Percentiles rank a stretch among this genome's conserved stretches.
Evolutionary conservation across 2,797 vertebrate species (phyloP).

Genomic region (Acrocephalus scirpaceus): DNA sequence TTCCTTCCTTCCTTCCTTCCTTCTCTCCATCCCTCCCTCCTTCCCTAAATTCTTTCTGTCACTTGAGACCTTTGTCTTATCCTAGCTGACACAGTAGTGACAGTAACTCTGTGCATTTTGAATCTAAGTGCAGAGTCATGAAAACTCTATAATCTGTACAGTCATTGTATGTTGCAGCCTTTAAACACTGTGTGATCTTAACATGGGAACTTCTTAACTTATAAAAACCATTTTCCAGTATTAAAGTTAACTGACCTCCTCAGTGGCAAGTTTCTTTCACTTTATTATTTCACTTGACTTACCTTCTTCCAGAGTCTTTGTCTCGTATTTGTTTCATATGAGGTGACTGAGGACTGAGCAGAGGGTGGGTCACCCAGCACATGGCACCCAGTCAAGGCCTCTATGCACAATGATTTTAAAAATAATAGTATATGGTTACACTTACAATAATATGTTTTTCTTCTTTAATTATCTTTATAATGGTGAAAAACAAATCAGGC

Average conservation of each 20-base stretch:
- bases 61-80: not conserved
- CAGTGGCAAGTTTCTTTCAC: not conserved
- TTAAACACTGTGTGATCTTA: not conserved
- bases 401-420: not conserved
- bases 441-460: not conserved
- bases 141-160: not conserved
- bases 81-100: not conserved
- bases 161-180: not conserved
- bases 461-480: not conserved
- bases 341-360: not conserved
- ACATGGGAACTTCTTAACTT: not conserved
- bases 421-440: not conserved
- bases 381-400: not conserved
- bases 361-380: not conserved
- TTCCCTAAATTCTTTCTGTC: not conserved
- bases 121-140: not conserved
- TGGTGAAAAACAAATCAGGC: not conserved
- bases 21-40: not conserved
- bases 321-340: not conserved
- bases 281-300: not conserved
- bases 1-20: not conserved
- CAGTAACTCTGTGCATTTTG: not conserved
- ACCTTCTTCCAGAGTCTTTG: not conserved
- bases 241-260: not conserved
- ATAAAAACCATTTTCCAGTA: not conserved